Conservation (phyloP, 2,113 vertebrate genomes). For the Atrichornis clamosus region DNA sequence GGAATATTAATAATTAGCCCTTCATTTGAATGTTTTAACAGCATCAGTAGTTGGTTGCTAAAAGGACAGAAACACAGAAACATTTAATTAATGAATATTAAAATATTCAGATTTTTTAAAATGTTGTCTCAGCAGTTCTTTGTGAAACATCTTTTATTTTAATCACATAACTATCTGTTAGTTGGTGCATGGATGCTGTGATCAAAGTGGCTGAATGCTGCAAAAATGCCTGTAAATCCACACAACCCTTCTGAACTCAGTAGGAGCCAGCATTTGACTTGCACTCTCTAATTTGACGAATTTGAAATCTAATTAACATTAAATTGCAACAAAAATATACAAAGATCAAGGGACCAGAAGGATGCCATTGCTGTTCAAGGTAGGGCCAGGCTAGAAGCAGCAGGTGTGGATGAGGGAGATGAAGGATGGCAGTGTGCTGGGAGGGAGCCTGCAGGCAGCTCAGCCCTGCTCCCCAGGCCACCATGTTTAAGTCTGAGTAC, state of each 20-base stretch:
- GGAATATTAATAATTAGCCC: not conserved
- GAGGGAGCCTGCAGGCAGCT: not conserved
- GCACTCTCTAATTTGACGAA: not conserved
- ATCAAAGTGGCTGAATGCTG: not conserved
- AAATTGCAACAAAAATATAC: not conserved
- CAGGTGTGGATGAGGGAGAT: not conserved
- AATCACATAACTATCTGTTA: not conserved
- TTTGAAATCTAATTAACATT: not conserved
- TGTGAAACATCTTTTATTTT: not conserved
- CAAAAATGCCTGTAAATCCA: not conserved
- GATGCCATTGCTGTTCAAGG: not conserved
- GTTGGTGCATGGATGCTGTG: not conserved
- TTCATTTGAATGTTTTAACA: not conserved
- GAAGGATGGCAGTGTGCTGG: not conserved
- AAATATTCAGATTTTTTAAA: not conserved
- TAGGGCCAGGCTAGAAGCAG: not conserved
- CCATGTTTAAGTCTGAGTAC: fast-evolving
- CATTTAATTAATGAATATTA: not conserved
- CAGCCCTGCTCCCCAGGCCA: not conserved
- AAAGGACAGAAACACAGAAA: not conserved
- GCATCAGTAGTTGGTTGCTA: not conserved
- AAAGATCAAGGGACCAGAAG: not conserved
- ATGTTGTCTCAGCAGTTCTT: not conserved
- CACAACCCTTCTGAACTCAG: not conserved
- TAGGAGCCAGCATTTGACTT: not conserved